Conservation (phyloP, 2,113 vertebrate species). For the Ochotona curzoniae region DNA sequence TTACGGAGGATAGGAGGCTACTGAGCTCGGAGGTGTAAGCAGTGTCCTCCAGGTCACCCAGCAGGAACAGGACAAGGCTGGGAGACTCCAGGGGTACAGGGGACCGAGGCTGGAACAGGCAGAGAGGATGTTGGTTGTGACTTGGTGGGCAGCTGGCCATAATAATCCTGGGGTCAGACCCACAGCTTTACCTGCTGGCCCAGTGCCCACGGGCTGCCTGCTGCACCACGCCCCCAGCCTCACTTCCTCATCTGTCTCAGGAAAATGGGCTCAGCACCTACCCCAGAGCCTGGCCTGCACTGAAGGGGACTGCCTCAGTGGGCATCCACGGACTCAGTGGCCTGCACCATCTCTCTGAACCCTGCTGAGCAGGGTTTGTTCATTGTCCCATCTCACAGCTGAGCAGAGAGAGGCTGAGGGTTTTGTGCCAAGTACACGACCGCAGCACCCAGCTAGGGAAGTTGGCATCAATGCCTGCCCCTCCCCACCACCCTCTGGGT, state of each 20-base stretch:
- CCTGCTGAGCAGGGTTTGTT: neutral
- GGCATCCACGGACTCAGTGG: no score
- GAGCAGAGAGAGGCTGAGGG: neutral
- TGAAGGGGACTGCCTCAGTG: accelerated
- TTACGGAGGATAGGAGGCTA: neutral
- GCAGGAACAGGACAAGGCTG: neutral
- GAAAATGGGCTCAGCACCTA: neutral
- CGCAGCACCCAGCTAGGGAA: no score
- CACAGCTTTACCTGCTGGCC: neutral
- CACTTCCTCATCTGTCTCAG: neutral
- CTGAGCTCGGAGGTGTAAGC: neutral
- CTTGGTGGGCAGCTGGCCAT: neutral
- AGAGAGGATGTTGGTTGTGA: no score
- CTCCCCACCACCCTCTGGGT: no score
- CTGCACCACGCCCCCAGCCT: neutral
- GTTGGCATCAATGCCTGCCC: no score
- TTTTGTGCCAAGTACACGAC: neutral
- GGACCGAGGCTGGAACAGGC: neutral
- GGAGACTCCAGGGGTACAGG: neutral
- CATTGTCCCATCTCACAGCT: neutral
- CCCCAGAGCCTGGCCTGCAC: no score
- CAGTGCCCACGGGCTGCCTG: neutral
- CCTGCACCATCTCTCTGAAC: no score
- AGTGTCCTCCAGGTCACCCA: neutral
- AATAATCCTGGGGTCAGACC: neutral